A percentile compares a stretch with the other conserved stretches of the same genome.
phyloP scores from a whole-genome alignment of 2,888 invertebrate species.

The Microctonus brassicae region DNA sequence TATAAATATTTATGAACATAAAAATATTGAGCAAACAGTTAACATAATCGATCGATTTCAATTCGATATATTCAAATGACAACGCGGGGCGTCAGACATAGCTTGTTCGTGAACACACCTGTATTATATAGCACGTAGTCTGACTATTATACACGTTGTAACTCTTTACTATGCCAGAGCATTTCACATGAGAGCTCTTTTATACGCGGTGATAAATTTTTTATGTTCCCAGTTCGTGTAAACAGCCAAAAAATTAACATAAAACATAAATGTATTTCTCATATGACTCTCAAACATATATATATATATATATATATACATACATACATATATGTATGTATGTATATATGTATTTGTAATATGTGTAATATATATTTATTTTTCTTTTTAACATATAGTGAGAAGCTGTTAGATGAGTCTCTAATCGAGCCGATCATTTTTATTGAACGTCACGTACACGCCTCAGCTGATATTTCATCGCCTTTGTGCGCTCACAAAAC shows the following conservation, averaged over 20 bases:
- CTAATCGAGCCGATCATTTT: constrained; percentile 24
- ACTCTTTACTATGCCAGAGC: constrained; percentile 42
- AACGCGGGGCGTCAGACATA: constrained; percentile 23
- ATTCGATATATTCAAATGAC: constrained; percentile 53
- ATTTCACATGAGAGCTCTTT: not conserved
- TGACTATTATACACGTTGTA: constrained; percentile 42
- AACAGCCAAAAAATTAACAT: constrained; percentile 55
- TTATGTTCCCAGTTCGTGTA: constrained; percentile 52
- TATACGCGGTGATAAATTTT: constrained; percentile 52
- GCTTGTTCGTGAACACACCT: constrained; percentile 52
- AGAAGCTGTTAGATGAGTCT: constrained; percentile 19
- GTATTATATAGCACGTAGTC: constrained; percentile 45
- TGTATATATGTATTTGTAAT: constrained; percentile 13
- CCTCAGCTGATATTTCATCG: constrained; percentile 7
- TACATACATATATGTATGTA: constrained; percentile 10
- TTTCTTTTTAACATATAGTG: not conserved
- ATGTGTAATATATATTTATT: not conserved
- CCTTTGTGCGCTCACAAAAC: constrained; percentile 1
- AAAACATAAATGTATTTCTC: too few species aligned
- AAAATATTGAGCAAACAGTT: constrained; percentile 47
- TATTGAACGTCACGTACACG: constrained; percentile 8
- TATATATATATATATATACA: not conserved
- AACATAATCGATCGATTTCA: constrained; percentile 63
- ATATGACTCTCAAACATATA: too few species aligned
- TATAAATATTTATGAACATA: not conserved